Percentiles rank a stretch among this genome's conserved stretches.
Conservation (phyloP, 2,113 vertebrate genomes). For the Pteruthius melanotis region DNA sequence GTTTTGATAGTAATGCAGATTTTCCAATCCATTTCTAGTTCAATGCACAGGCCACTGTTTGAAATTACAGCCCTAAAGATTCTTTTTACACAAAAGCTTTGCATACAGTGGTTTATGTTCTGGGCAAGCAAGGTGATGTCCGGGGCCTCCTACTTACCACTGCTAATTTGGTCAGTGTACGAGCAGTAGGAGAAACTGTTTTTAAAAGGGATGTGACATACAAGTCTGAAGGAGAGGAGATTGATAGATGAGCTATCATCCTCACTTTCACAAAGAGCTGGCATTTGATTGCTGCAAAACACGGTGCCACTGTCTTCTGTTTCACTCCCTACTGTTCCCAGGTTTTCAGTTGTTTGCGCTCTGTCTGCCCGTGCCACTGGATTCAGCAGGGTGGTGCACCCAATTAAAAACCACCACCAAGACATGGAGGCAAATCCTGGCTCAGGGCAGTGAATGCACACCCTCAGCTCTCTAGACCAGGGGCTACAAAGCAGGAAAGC, state of each 20-base stretch:
- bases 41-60: neutral
- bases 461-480: neutral
- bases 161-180: neutral
- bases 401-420: neutral
- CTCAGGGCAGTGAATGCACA: neutral
- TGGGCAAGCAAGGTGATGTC: neutral
- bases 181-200: neutral
- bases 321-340: neutral
- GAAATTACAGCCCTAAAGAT: neutral
- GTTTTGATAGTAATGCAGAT: neutral
- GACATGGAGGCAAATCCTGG: neutral
- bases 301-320: neutral
- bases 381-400: neutral
- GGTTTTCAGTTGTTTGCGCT: neutral
- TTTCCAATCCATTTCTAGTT: neutral
- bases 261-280: neutral
- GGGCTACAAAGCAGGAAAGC: neutral
- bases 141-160: neutral
- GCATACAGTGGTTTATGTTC: neutral
- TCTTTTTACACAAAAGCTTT: neutral
- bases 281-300: neutral
- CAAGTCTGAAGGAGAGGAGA: neutral
- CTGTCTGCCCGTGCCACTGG: neutral
- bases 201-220: neutral
- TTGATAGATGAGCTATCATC: neutral